These are phyloP conservation scores for Drosophila repleta DNA, from an alignment of 1,140 invertebrate genomes.

Conservation along the genomic window DNA sequence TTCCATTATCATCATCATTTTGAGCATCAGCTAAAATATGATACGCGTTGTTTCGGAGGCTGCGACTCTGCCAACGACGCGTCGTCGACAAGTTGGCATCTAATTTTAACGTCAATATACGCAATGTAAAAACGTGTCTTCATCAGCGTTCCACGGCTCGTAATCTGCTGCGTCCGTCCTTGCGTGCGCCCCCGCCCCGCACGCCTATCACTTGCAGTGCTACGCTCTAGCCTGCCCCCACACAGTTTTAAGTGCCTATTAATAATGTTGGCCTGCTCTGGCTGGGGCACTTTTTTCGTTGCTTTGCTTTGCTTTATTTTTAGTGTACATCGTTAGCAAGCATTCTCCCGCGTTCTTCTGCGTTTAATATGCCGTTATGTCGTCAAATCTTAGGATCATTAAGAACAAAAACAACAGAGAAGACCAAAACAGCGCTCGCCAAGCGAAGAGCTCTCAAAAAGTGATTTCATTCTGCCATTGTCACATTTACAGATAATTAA, in stretches of 20 bases:
- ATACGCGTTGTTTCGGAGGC: constrained; percentile 69
- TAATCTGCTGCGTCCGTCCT: constrained; percentile 54
- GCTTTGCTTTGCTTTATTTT: constrained; percentile 71
- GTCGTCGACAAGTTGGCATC: constrained; percentile 76
- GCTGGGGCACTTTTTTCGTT: constrained; percentile 51
- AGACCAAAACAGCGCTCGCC: not conserved
- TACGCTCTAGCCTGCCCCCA: constrained; percentile 9
- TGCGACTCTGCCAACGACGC: constrained; percentile 28
- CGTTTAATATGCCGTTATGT: constrained; percentile 78
- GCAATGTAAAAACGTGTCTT: constrained; percentile 80
- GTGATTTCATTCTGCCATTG: constrained; percentile 36
- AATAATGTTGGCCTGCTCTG: constrained; percentile 64
- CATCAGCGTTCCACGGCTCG: constrained; percentile 60
- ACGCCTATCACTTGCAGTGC: not conserved
- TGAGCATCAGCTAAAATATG: constrained; percentile 68
- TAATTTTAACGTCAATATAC: constrained; percentile 82
- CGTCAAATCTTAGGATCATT: constrained; percentile 75
- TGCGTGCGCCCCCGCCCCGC: not conserved
- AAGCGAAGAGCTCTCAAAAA: constrained; percentile 22
- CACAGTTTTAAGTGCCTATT: constrained; percentile 73
- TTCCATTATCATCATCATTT: constrained; percentile 50
- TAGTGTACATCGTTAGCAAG: constrained; percentile 63
- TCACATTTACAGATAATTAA: constrained; percentile 67
- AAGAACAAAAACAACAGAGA: constrained; percentile 52
- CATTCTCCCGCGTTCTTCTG: constrained; percentile 48